Base-by-base conservation (phyloP, 2,888 invertebrate species). In the Nymphalis c-album region DNA sequence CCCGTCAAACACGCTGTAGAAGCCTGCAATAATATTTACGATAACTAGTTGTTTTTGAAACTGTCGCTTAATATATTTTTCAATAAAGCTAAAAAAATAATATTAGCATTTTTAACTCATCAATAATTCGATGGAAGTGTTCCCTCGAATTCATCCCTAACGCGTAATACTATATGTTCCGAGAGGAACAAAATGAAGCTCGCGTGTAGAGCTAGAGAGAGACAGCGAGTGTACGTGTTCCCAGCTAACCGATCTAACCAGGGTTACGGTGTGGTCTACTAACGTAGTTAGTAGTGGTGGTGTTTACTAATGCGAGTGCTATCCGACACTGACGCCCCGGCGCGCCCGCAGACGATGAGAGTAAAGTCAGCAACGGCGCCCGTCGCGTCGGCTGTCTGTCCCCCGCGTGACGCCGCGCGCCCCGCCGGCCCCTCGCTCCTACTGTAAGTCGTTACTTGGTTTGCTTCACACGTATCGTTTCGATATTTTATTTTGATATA, bases 341-440 rank as follows among this genome's bases (percentile, higher is more conserved):
- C 17, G 17, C 6, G 16, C 35, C 57, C 76, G 69, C 87, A 91
- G 92, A 90, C 82, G 90, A 90, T 93, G 94, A 94, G 86, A 93
- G 94, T 87, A 94, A 94, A 91, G 88, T 85, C 87, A 88, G 93
- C 83, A 86, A 90, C 86, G 85, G 90, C 85, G 91, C 93, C 83
- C 93, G 94, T 91, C 94, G 94, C 88, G 92, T 94, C 93, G 94
- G 94, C 80, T 94, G 94, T 87, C 89, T 94, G 74, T 94, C 94
- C 85, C 93, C 94, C 86, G 93, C 93, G 89, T 94, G 94, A 94
- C 82, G 89, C 84, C 76, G 81, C 87, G 75, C 85, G 90, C 68
- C 84, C 85, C 47, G 16, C 13, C 16, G 20, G 51, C 4, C 22
- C 16, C 51, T 51, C 5, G 22, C 26, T 13, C 16, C 0, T 4